Percentiles rank a stretch among this genome's conserved stretches.
phyloP scores from a whole-genome alignment of 2,888 invertebrate genomes.

The Tenodera sinensis region DNA sequence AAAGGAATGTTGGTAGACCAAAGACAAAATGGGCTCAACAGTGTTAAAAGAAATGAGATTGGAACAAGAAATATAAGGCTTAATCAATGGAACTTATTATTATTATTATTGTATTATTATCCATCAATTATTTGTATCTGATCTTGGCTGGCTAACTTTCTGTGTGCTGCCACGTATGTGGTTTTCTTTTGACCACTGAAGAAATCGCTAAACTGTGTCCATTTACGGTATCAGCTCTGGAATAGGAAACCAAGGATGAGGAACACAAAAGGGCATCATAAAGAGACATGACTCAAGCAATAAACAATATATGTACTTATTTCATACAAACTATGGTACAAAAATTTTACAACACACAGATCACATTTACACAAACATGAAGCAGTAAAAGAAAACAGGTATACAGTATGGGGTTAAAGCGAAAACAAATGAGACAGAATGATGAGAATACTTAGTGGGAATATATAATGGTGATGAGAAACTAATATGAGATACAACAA shows the following conservation, averaged over 20 bases:
- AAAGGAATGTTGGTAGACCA: too few species aligned
- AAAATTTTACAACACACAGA: conserved; percentile 45
- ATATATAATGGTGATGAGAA: conserved; percentile 10
- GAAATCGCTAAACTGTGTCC: too few species aligned
- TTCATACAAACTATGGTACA: conserved; percentile 60
- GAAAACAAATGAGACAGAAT: conserved; percentile 11
- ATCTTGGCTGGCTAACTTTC: too few species aligned
- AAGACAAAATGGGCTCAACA: too few species aligned
- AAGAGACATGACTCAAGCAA: conserved; percentile 37
- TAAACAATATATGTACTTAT: conserved; percentile 49
- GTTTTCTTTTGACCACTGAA: too few species aligned
- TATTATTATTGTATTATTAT: too few species aligned
- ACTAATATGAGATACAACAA: not conserved
- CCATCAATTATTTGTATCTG: too few species aligned
- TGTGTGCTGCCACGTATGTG: too few species aligned
- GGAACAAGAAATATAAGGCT: too few species aligned
- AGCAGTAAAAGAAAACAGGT: conserved; percentile 43
- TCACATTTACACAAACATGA: conserved; percentile 45
- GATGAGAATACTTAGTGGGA: conserved; percentile 1
- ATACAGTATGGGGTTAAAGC: conserved; percentile 11
- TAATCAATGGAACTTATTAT: too few species aligned
- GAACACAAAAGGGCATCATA: not conserved
- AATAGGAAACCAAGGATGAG: not conserved
- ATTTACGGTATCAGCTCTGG: too few species aligned
- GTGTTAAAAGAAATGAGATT: too few species aligned